Evolutionary conservation across 1,140 invertebrate genomes (phyloP), one percentile per base, ranked within the genome.

Genomic region (Drosophila sproati): DNA sequence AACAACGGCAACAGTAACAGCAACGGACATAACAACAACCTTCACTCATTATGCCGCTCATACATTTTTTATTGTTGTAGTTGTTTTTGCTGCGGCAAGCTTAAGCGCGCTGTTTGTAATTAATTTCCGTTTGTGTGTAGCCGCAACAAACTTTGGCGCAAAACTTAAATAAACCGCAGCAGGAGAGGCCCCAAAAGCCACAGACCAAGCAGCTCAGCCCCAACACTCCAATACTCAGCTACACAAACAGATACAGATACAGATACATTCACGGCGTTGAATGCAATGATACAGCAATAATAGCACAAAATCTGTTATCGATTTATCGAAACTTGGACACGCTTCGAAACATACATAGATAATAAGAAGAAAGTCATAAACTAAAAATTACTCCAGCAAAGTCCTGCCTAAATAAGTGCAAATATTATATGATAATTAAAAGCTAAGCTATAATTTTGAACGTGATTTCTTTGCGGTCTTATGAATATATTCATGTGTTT

Each of bases 111-210:
- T 81, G 80, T 85, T 89, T 85, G 85, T 89, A 89, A 89, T 88
- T 88, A 88, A 88, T 88, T 89, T 89, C 78, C 80, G 85, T 89
- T 88, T 89, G 85, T 85, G 85, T 85, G 71, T 74, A 80, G 85
- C 85, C 80, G 85, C 83, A 88, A 51, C 72, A 76, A 88, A 88
- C 67, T 80, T 82, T 64, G 74, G 74, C 64, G 71, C 75, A 76
- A 73, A 82, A 75, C 80, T 78, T 82, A 78, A 88, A 78, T 75
- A 82, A 88, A 73, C 83, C 80, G 51, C 85, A 89, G 72, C 77
- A 89, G 74, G 57, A 78, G 78, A 70, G 73, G 34, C 50, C 55
- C 34, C 43, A 69, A 72, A 68, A 64, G 28, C 39, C 35, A 32
- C 64, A 39, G n/a, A 45, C 20, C 55, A 63, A 29, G 29, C 52